Base-by-base conservation (phyloP, 2,888 invertebrate genomes). In the Tribolium freemani region DNA sequence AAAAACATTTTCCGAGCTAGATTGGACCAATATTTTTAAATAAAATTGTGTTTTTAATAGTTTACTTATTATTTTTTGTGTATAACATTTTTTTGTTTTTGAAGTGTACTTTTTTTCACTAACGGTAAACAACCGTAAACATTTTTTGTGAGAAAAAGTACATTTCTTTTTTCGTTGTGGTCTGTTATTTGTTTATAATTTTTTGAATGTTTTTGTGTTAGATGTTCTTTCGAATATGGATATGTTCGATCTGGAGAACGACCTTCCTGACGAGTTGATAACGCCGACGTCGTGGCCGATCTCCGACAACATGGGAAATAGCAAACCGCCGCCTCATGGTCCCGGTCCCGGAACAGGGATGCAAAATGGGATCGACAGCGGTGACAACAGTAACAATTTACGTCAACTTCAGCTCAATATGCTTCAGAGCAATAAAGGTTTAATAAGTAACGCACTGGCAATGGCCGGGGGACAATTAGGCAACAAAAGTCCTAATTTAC, bases 221-320 rank as follows among this genome's bases (percentile, higher is more conserved):
- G 94, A 94, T 90, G 92, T 93, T 86, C 91, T 93, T 86, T 93
- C 94, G 79, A 94, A 93, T 88, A 91, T 92, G 86, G 93, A 94
- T 85, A 94, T 95, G 91, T 93, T 94, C 86, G 94, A 95, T 88
- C 90, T 96, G 87, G 96, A 96, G 88, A 95, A 96, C 88, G 94
- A 96, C 87, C 91, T 97, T 81, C 96, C 96, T 53, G 96, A 96
- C 88, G 96, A 96, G 87, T 89, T 97, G 78, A 93, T 96, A 87
- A 90, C 91, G 66, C 91, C 92, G 78, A 83, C 85, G 51, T 91
- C 92, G 80, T 95, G 95, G 94, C 91, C 92, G 74, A 86, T 90
- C 45, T 72, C 81, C 1, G 82, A 81, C 61, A 80, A 80, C 75
- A 84, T 86, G 77, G 86, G 84, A 73, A 89, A 91, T 70, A 91